Evolutionary conservation across 2,113 vertebrate genomes (phyloP), one percentile per base, ranked within the genome.

Genomic region (Caranx ignobilis): DNA sequence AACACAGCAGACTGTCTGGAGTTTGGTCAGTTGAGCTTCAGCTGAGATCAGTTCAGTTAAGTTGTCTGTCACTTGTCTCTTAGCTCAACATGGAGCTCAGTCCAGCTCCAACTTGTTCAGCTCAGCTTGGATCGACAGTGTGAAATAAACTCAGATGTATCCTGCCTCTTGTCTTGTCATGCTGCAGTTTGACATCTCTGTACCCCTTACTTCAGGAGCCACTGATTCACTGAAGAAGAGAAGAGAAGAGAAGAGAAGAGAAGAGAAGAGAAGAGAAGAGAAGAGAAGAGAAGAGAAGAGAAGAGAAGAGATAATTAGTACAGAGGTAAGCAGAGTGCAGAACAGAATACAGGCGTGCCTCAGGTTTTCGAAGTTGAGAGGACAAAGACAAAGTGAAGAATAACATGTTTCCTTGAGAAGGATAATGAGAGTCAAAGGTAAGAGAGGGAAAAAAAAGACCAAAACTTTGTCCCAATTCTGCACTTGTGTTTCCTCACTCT

Each of bases 191-290:
- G 18, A 68, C 56, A 35, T 71, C 54, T 61, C 65, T 73, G 64
- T 18, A 57, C 66, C 54, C 66, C 63, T 66, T 93, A 94, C 81
- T 94, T 95, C 87, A 94, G 91, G 56, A 94, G 91, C 94, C 94
- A 95, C 83, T 94, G 93, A 63, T 95, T 95, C 79, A 95, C 94
- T 95, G 82, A 18, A 71, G 43, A 59, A 50, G 61, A 50, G 12
- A 63, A 47, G 26, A 65, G 50, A 56, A 31, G 67, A 70, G 18
- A 21, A 21, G 18, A 59, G 34, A 63, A 39, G 62, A 54, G 13
- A 65, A 50, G 31, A 65, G 50, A 56, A 56, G 35, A 70, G 18
- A 21, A 21, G 21, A 59, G 57, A 65, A 50, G 63, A 54, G 15
- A 65, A 50, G 32, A 47, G 50, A 31, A 56, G 67, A 70, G 18